Evolutionary conservation across 2,113 vertebrate genomes (phyloP), one percentile per base, ranked within the genome.

Genomic region (Oreochromis tanganicae): DNA sequence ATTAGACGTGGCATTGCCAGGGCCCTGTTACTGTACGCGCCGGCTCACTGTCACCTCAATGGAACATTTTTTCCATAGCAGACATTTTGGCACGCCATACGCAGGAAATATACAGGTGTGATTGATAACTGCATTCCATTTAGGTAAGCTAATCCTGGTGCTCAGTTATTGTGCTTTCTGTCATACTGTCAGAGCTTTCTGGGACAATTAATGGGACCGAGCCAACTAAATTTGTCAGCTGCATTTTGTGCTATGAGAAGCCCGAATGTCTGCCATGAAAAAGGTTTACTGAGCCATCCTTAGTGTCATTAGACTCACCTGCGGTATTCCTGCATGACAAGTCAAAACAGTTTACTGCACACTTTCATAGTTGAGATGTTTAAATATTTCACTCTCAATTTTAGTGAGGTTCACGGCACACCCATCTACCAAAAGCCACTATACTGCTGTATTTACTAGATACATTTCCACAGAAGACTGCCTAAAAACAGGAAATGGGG

Each of bases 121-220:
- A 71, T 55, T 79, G 38, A 50, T 59, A 57, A 55, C 75, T 85
- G 75, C 48, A 56, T 85, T 85, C 34, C 84, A 46, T 68, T 68
- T 55, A 85, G 57, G 27, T 55, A 14, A 81, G 32, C 61, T 36
- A 38, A 57, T 34, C 21, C 84, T 63, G 56, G 57, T 21, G n/a
- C n/a, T 75, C 55, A 16, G 56, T 41, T 57, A 41, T 57, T 57
- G 24, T 63, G 81, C 57, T 63, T 48, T 63, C 81, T 52, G 55
- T 63, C 56, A 54, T 50, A 54, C 52, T 75, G 13, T 38, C 32
- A 78, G 46, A 21, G 21, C 46, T 79, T 80, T 9, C 43, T 80
- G 29, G 56, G 46, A 63, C 21, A 85, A 19, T 57, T 75, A 14
- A 75, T 57, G 24, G 36, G 41, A 1, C 46, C 3, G 6, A 52